Conservation (phyloP, 2,888 invertebrate genomes). For the Scotopteryx bipunctaria region DNA sequence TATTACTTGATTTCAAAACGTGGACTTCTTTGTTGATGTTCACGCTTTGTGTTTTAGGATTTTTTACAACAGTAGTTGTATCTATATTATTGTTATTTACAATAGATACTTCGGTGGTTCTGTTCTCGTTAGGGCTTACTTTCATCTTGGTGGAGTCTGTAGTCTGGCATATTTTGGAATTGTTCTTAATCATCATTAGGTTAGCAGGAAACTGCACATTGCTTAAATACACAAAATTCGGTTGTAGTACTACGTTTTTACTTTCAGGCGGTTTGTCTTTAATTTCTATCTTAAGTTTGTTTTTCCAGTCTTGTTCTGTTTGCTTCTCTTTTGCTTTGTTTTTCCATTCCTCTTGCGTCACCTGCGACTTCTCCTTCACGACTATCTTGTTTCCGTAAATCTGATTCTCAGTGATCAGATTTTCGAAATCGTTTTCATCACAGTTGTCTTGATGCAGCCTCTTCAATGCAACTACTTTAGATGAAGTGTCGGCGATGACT, state of each 20-base stretch:
- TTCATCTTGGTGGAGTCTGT: conserved; percentile 51
- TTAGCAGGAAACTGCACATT: conserved; percentile 76
- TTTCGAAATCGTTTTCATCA: conserved; percentile 81
- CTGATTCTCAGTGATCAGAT: conserved; percentile 81
- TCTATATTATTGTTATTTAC: conserved; percentile 34
- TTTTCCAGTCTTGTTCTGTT: conserved; percentile 58
- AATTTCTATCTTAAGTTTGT: conserved; percentile 53
- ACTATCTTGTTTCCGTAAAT: conserved; percentile 82
- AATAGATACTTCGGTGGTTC: conserved; percentile 36
- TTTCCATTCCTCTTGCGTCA: conserved; percentile 59
- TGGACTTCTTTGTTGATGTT: conserved; percentile 58
- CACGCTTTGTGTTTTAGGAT: conserved; percentile 41
- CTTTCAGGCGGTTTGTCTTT: conserved; percentile 51
- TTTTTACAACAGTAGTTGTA: conserved; percentile 37
- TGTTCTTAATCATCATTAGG: conserved; percentile 75
- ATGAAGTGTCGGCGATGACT: conserved; percentile 57
- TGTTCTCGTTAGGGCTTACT: conserved; percentile 57
- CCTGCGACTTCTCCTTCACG: conserved; percentile 80
- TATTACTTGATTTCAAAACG: conserved; percentile 62
- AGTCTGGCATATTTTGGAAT: conserved; percentile 53
- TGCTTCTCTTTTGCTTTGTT: conserved; percentile 15
- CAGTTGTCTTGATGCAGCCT: conserved; percentile 75
- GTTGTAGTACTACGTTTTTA: conserved; percentile 69
- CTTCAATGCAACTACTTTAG: conserved; percentile 77
- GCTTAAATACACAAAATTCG: conserved; percentile 74